Conservation (phyloP, 1,140 invertebrate genomes). For the Drosophila varians region DNA sequence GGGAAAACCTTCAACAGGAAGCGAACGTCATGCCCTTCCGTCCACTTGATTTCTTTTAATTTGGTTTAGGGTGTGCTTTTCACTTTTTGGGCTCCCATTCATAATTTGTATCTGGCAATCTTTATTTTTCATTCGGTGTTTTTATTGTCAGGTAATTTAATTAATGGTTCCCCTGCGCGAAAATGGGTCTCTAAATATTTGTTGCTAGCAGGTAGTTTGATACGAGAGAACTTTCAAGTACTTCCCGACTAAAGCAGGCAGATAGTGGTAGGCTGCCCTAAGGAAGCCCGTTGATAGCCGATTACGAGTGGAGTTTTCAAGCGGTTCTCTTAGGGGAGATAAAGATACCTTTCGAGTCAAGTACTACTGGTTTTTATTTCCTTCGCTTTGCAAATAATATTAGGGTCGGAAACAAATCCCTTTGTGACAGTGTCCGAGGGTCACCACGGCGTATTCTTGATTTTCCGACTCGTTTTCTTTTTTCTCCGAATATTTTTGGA, state of each 20-base stretch:
- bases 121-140: constrained; percentile 19
- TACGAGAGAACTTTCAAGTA: constrained; percentile 12
- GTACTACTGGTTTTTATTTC: too few species aligned
- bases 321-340: constrained; percentile 3
- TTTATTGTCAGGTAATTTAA: constrained; percentile 76
- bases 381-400: too few species aligned
- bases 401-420: too few species aligned
- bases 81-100: constrained; percentile 12
- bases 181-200: constrained; percentile 45
- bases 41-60: neutral
- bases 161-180: constrained; percentile 58
- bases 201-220: constrained; percentile 15
- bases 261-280: constrained; percentile 7
- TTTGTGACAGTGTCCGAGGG: too few species aligned
- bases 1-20: constrained; percentile 33
- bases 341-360: too few species aligned
- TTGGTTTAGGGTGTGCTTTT: neutral
- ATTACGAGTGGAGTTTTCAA: neutral
- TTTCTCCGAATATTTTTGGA: neutral
- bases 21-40: constrained; percentile 14
- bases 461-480: too few species aligned
- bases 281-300: constrained; percentile 15
- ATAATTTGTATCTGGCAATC: constrained; percentile 20
- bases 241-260: neutral
- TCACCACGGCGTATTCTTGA: constrained; percentile 42